Evolutionary conservation across 2,797 vertebrate genomes (phyloP).

Genomic region (Galago senegalensis): DNA sequence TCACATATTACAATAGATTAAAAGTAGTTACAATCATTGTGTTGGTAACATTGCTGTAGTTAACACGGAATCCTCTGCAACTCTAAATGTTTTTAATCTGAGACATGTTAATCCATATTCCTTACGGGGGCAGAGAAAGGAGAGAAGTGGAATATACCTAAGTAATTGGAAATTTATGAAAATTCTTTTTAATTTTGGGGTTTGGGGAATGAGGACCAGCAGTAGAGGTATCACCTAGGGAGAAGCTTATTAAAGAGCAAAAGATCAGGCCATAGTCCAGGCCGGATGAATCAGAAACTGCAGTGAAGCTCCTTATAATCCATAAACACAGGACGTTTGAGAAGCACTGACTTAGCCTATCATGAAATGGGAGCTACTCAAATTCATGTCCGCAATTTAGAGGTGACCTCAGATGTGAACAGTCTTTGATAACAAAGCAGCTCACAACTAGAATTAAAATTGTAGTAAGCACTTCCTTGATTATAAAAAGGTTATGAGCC

Average conservation of each 20-base stretch:
- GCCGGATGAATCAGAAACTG: not conserved
- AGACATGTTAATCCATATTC: not conserved
- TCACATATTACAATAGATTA: not conserved
- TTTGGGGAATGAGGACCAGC: not conserved
- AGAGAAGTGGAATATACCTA: not conserved
- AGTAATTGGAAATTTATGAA: not conserved
- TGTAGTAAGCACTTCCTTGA: not conserved
- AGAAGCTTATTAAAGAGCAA: not conserved
- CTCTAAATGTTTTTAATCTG: not conserved
- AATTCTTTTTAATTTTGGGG: not conserved
- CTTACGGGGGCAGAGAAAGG: not conserved
- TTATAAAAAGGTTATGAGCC: not conserved
- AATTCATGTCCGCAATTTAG: not conserved
- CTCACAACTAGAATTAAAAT: not conserved
- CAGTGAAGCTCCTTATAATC: not conserved
- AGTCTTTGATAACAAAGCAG: conserved; percentile 29
- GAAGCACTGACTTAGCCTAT: not conserved
- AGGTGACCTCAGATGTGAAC: not conserved
- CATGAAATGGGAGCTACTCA: not conserved
- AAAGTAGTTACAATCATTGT: not conserved
- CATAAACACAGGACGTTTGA: not conserved
- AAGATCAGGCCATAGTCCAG: not conserved
- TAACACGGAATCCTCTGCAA: not conserved
- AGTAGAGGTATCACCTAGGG: not conserved
- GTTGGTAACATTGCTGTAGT: not conserved